phyloP scores from a whole-genome alignment of 2,888 invertebrate genomes.

The Psylliodes chrysocephalus region DNA sequence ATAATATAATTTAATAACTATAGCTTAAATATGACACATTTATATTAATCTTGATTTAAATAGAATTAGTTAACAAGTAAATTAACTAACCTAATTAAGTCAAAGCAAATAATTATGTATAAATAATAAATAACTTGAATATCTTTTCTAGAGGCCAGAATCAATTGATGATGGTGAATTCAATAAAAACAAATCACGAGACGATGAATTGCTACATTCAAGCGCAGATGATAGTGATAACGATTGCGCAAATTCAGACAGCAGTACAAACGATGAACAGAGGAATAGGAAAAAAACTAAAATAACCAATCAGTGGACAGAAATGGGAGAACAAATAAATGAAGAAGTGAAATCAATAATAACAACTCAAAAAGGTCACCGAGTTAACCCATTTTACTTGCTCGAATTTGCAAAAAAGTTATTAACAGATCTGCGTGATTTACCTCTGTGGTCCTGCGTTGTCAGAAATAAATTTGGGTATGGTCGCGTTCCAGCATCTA shows the following conservation, averaged over 20 bases:
- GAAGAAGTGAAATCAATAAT: background rate
- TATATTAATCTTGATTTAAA: too few relatives aligned
- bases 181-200: background rate
- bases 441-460: constrained; percentile 23
- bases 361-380: background rate
- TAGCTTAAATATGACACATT: background rate
- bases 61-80: background rate
- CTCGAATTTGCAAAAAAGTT: background rate
- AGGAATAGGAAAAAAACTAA: too few relatives aligned
- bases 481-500: constrained; percentile 17
- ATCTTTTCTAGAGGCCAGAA: background rate
- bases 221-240: background rate
- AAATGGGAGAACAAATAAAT: background rate
- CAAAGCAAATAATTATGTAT: too few relatives aligned
- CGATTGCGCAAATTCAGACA: too few relatives aligned
- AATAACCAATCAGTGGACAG: background rate
- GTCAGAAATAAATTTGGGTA: constrained; percentile 10
- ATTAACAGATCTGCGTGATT: background rate
- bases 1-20: too few relatives aligned
- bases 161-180: background rate
- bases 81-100: background rate
- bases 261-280: background rate
- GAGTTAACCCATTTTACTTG: background rate
- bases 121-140: too few relatives aligned
- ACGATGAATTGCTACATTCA: background rate